Evolutionary conservation across 2,113 vertebrate genomes (phyloP), one percentile per base, ranked within the genome.

Genomic region (Ammodytes marinus): DNA sequence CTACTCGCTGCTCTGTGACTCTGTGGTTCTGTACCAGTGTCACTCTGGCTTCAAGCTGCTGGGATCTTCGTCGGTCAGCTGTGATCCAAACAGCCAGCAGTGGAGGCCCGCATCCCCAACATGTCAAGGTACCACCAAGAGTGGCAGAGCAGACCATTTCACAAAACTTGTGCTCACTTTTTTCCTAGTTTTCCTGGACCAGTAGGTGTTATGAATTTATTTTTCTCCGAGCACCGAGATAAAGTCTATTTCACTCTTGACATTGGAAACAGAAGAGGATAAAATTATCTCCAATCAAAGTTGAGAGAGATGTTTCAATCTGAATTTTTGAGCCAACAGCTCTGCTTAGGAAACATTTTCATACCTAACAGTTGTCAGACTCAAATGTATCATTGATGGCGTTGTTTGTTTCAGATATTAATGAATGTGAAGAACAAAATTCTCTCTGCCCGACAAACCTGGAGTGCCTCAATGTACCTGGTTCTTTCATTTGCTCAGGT

Each of bases 401-500:
- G 11, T 17, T 37, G 49, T 54, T 54, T 49, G 5, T 87, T 70
- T 37, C 82, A 96, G 95, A 96, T 83, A 81, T 95, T 0, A 83
- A 95, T 74, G 95, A 96, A 88, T 96, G 95, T 91, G 84, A 88
- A 6, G 80, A 86, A 27, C 71, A 79, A 39, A 67, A 61, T 7
- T 84, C 88, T 14, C 66, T 88, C 40, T 96, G 95, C 69, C 90
- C 92, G 40, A 58, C 85, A 67, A 79, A 86, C 17, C 69, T 87
- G 65, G 79, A 93, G 55, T 96, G 95, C 35, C 37, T 84, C 42
- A 96, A 96, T 87, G 85, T 71, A 47, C 88, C 88, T 42, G 94
- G 95, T 10, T 93, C 94, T 19, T 95, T 94, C 52, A 71, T 84
- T 55, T 96, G 95, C 78, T 89, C 88, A 90, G 93, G 93, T 95